Percentiles rank a stretch among this genome's conserved stretches.
Evolutionary conservation across 2,113 vertebrate genomes (phyloP).

Genomic region (Puffinus mauretanicus): DNA sequence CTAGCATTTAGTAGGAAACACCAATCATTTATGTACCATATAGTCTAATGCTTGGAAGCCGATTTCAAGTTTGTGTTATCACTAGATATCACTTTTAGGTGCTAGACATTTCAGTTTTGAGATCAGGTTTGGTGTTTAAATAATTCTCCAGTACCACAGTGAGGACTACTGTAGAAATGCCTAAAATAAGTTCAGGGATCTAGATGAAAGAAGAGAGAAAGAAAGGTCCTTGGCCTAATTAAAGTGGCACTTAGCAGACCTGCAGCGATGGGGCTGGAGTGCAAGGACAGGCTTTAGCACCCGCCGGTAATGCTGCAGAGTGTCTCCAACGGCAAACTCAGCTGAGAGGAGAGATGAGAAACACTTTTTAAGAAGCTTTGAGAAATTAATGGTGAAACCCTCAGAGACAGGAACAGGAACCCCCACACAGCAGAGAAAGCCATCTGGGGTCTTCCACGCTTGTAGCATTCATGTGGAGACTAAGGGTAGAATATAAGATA

Average conservation of each 20-base stretch:
- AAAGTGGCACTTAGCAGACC: neutral
- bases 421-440: neutral
- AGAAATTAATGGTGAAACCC: neutral
- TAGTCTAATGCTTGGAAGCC: neutral
- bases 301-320: accelerated
- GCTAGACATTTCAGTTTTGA: neutral
- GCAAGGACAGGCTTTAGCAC: neutral
- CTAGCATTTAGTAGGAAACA: neutral
- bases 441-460: neutral
- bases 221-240: neutral
- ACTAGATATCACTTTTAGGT: neutral
- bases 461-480: neutral
- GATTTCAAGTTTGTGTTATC: neutral
- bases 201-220: neutral
- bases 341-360: neutral
- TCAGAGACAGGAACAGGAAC: neutral
- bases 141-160: neutral
- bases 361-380: neutral
- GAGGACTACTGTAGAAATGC: neutral
- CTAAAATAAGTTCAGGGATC: neutral
- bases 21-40: neutral
- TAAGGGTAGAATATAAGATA: neutral
- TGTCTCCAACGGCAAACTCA: neutral
- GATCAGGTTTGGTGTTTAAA: neutral
- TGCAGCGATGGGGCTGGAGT: neutral